Conservation (phyloP, 1,140 invertebrate genomes). For the Zeugodacus cucurbitae region DNA sequence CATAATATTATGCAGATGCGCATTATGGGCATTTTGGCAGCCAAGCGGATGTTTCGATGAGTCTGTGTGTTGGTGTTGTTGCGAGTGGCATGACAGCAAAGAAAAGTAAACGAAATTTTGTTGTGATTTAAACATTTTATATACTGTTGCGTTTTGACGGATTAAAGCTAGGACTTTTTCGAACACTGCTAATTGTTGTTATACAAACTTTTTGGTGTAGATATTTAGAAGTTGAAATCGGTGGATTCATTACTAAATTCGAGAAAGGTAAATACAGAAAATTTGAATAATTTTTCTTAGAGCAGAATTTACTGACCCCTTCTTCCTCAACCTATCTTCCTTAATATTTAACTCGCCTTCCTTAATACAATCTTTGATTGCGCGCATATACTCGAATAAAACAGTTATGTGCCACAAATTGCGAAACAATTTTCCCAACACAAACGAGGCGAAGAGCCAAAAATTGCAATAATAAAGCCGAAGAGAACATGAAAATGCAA, state of each 20-base stretch:
- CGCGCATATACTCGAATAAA: not conserved
- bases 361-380: not conserved
- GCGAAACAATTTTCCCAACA: not conserved
- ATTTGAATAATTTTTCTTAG: too few species aligned
- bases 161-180: not conserved
- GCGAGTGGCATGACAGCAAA: not conserved
- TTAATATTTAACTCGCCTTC: too few species aligned
- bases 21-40: not conserved
- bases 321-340: too few species aligned
- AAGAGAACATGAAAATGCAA: not conserved
- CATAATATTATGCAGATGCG: constrained; percentile 1
- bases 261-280: too few species aligned
- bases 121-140: not conserved
- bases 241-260: too few species aligned
- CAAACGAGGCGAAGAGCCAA: not conserved
- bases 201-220: too few species aligned
- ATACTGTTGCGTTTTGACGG: not conserved
- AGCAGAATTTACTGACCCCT: too few species aligned
- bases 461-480: not conserved
- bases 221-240: too few species aligned
- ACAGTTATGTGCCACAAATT: not conserved
- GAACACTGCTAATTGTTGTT: too few species aligned
- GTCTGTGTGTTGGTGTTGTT: not conserved
- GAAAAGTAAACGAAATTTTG: not conserved
- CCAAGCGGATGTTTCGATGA: not conserved